A percentile compares a stretch with the other conserved stretches of the same genome.
These are phyloP conservation scores for Phrynosoma blainvillii DNA, from an alignment of 2,113 vertebrate genomes.

Conservation along the genomic window DNA sequence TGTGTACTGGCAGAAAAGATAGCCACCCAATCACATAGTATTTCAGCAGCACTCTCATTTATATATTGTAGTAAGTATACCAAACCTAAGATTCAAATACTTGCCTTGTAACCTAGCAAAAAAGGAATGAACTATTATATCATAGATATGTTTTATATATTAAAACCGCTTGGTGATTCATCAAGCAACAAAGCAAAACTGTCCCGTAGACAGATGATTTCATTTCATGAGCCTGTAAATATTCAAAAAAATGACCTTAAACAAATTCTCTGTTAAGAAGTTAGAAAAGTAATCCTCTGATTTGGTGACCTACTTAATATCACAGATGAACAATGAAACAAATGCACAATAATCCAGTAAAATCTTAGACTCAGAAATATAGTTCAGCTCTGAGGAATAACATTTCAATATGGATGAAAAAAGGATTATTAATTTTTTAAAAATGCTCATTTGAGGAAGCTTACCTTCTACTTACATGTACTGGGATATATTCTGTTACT, in stretches of 20 bases:
- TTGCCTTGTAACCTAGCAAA: not conserved
- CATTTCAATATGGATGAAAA: not conserved
- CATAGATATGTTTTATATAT: not conserved
- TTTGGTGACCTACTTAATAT: constrained; percentile 17
- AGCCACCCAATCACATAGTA: too few relatives aligned
- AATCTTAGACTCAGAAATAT: not conserved
- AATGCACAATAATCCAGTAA: not conserved
- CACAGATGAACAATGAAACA: constrained; percentile 11
- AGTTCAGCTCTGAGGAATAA: not conserved
- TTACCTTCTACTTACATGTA: not conserved
- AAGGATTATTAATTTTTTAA: not conserved
- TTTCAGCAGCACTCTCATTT: not conserved
- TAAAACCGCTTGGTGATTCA: not conserved
- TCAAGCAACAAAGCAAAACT: not conserved
- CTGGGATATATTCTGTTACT: not conserved
- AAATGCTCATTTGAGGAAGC: not conserved
- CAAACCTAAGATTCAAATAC: not conserved
- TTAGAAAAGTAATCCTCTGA: constrained; percentile 3
- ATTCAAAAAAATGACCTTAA: not conserved
- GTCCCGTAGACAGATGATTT: not conserved
- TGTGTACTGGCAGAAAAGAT: too few relatives aligned
- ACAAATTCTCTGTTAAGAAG: not conserved
- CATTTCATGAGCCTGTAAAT: not conserved
- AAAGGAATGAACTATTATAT: not conserved
- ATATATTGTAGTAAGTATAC: not conserved